Evolutionary conservation across 92 coral and sea anemone species (phyloP), one percentile per base, ranked within the genome.

Genomic region (Heteractis magnifica): DNA sequence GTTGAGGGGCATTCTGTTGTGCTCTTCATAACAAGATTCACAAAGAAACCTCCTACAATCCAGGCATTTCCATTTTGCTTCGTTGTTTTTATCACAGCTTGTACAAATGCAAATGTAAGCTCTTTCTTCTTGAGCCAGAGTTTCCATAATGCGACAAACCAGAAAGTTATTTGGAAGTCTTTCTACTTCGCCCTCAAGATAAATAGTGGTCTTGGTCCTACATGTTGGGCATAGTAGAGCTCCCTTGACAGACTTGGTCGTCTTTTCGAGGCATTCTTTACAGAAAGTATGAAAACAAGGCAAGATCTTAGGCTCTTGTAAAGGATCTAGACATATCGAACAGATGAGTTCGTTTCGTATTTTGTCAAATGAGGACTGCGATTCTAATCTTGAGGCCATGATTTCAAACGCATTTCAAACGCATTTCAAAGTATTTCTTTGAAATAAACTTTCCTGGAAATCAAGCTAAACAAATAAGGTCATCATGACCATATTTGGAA

Each of bases 231-330:
- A 87, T 1, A 80, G 14, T 4, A 87, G 75, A 48, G 65, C 70
- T 14, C 83, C 83, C 58, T n/a, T 68, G 26, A 12, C 26, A 44
- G 74, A 58, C 58, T 56, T 59, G 21, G 19, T 80, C 51, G 83
- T 64, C 23, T 87, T 82, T 68, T 53, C 91, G 49, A 92, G 82
- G 86, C 95, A 92, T 73, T 77, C 82, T 76, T 85, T 85, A 71
- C 95, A 92, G 89, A 87, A 92, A 51, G 95, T 87, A 83, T 92
- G 95, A 60, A 92, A 88, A 65, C 95, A 92, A 72, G 91, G 87
- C 8, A 92, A 72, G 52, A 90, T 91, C 79, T 90, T 92, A 7
- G 96, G 94, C 48, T 88, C 90, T 58, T 85, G 82, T 16, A 88
- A 88, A 26, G 72, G 92, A 70, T 83, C 91, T 76, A 93, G 21